Evolutionary conservation across 2,888 invertebrate species (phyloP).

Genomic region (Pollenia griseotomentosa): DNA sequence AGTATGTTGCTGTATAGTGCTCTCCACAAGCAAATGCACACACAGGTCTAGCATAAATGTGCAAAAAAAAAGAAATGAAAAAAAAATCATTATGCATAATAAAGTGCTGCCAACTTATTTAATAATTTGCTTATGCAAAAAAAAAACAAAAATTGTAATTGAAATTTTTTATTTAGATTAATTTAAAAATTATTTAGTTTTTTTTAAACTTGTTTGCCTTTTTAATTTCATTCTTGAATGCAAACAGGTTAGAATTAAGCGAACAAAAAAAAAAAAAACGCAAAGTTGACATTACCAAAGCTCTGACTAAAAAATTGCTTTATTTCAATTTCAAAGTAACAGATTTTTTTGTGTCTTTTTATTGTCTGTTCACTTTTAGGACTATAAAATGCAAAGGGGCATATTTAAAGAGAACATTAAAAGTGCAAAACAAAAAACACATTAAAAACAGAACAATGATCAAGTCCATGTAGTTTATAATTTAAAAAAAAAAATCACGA

Average conservation of each 20-base stretch:
- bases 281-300: slow-evolving; percentile 29
- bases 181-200: neutral
- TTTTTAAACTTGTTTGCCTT: slow-evolving; percentile 3
- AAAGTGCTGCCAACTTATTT: slow-evolving; percentile 41
- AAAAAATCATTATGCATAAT: slow-evolving; percentile 42
- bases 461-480: neutral
- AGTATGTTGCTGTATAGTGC: slow-evolving; percentile 52
- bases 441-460: slow-evolving; percentile 9
- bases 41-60: slow-evolving; percentile 55
- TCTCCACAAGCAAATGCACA: slow-evolving; percentile 45
- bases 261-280: slow-evolving; percentile 7
- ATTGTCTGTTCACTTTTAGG: slow-evolving; percentile 31
- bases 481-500: slow-evolving; percentile 6
- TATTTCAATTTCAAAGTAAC: slow-evolving; percentile 48
- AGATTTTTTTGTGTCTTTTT: slow-evolving; percentile 27
- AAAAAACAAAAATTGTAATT: neutral
- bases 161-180: neutral
- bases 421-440: neutral
- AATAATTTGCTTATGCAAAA: neutral
- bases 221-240: neutral
- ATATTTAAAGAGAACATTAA: neutral
- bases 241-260: neutral
- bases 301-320: slow-evolving; percentile 25
- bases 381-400: slow-evolving; percentile 17
- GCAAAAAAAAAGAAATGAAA: slow-evolving; percentile 28